These are phyloP conservation scores for Muscidifurax raptorellus DNA, from an alignment of 1,140 invertebrate species.

Conservation along the genomic window DNA sequence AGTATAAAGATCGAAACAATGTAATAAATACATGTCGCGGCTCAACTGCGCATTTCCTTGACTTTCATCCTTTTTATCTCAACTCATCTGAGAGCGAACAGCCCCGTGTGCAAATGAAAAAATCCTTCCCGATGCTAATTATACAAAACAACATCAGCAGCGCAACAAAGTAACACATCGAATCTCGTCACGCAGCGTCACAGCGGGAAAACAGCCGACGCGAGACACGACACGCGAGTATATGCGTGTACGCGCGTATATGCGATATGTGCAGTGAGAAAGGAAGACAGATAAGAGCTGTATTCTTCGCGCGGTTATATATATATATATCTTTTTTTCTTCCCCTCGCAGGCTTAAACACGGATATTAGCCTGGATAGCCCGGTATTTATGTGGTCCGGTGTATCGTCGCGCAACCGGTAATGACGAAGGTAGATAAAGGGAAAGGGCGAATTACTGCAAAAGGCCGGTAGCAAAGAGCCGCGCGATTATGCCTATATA, in stretches of 20 bases:
- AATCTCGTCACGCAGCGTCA: neutral
- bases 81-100: no score
- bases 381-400: conserved; percentile 28
- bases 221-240: neutral
- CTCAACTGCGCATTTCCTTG: no score
- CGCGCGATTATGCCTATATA: neutral
- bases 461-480: conserved; percentile 26
- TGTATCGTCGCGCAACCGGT: neutral
- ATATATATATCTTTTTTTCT: no score
- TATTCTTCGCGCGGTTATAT: neutral
- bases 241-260: neutral
- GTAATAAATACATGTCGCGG: no score
- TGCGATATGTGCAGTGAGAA: neutral
- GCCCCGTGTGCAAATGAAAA: no score
- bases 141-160: no score
- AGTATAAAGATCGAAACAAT: no score
- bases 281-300: conserved; percentile 27
- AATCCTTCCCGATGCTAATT: no score
- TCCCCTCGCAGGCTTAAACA: conserved; percentile 13
- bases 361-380: conserved; percentile 38
- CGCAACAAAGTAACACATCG: neutral
- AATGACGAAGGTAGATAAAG: neutral
- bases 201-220: neutral
- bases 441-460: conserved; percentile 12
- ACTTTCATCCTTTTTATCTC: no score